Percentiles rank a stretch among this genome's conserved stretches.
These are phyloP conservation scores for Xenopus borealis DNA, from an alignment of 2,113 vertebrate genomes.

Conservation along the genomic window DNA sequence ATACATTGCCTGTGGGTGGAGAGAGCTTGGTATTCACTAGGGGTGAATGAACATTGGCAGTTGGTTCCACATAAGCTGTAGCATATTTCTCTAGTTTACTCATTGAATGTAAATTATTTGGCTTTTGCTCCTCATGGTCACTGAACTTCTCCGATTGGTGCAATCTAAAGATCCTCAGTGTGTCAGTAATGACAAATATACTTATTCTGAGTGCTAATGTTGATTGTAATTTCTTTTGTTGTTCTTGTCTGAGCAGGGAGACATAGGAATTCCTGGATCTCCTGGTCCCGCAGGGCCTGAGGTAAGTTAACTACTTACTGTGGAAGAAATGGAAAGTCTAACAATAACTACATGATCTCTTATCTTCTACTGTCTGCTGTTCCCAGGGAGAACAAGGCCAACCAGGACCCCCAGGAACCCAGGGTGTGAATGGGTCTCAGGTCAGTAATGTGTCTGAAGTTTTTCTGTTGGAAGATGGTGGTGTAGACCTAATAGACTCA, in stretches of 20 bases:
- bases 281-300: conserved; percentile 64
- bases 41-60: too few species aligned
- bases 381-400: conserved; percentile 69
- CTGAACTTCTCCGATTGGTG: too few species aligned
- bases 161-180: too few species aligned
- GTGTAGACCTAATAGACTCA: background rate
- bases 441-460: conserved; percentile 54
- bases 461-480: background rate
- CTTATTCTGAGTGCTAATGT: background rate
- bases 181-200: too few species aligned
- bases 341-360: background rate
- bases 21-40: too few species aligned
- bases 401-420: conserved; percentile 65
- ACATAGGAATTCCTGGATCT: conserved; percentile 65
- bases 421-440: conserved; percentile 76
- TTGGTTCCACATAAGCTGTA: too few species aligned
- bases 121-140: too few species aligned
- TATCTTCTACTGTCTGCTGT: background rate
- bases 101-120: too few species aligned
- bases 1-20: background rate
- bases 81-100: too few species aligned
- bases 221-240: background rate
- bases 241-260: conserved; percentile 64
- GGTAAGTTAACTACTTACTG: conserved; percentile 60
- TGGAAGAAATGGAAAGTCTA: too few species aligned